phyloP scores from a whole-genome alignment of 2,797 vertebrate genomes.

The Natrix natrix region DNA sequence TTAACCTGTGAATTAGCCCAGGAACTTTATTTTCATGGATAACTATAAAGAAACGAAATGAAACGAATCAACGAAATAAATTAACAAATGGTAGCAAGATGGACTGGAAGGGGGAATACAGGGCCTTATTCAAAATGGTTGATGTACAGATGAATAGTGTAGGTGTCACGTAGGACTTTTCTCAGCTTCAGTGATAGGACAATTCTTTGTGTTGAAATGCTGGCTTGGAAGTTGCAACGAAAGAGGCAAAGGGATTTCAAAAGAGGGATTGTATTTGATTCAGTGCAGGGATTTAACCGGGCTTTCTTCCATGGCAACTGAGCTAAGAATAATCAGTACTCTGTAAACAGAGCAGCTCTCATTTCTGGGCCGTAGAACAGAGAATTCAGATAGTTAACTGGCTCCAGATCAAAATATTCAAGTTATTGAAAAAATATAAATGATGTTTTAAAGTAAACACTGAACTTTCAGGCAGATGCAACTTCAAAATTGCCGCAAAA shows the following conservation, averaged over 20 bases:
- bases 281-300: constrained; percentile 61
- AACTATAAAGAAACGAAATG: background rate
- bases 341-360: constrained; percentile 55
- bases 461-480: background rate
- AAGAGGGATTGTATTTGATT: constrained; percentile 56
- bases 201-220: constrained; percentile 18
- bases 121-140: background rate
- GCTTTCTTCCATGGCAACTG: constrained; percentile 69
- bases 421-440: constrained; percentile 37
- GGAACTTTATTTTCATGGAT: background rate
- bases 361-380: constrained; percentile 50
- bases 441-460: constrained; percentile 2
- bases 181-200: background rate
- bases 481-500: background rate
- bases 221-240: constrained; percentile 39
- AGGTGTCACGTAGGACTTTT: background rate
- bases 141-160: background rate
- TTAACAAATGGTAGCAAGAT: background rate
- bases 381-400: background rate
- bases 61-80: background rate
- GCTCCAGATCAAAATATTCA: constrained; percentile 35
- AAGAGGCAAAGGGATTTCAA: constrained; percentile 59
- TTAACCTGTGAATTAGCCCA: background rate
- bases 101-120: background rate
- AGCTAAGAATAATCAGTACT: constrained; percentile 64